phyloP scores from a whole-genome alignment of 2,113 vertebrate species.

The Nothocercus julius region DNA sequence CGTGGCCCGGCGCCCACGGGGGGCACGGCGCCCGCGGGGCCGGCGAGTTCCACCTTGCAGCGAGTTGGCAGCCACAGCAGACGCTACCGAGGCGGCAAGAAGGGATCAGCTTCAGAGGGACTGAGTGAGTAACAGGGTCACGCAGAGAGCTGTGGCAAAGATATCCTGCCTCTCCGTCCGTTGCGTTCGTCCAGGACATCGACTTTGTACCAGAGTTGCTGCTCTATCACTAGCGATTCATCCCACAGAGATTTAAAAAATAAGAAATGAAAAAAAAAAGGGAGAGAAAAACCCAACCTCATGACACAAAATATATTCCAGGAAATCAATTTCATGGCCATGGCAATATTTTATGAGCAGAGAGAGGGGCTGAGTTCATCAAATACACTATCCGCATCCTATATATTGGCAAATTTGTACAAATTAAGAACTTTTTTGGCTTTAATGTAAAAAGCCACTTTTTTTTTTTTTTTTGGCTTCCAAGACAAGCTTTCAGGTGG shows the following conservation, averaged over 20 bases:
- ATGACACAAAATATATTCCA: not conserved
- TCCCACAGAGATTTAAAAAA: not conserved
- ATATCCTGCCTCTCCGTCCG: not conserved
- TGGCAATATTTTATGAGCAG: not conserved
- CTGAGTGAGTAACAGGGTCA: not conserved
- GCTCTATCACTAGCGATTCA: not conserved
- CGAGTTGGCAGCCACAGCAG: not conserved
- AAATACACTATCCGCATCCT: not conserved
- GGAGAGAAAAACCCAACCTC: not conserved
- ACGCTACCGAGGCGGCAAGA: not conserved
- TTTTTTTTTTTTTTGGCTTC: not conserved
- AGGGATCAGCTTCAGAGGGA: not conserved
- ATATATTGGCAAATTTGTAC: not conserved
- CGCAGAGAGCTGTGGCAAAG: not conserved
- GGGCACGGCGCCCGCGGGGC: too few species aligned
- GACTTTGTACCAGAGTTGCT: not conserved
- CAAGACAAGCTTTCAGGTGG: constrained; percentile 55
- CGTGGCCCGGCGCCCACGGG: not conserved
- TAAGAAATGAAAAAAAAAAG: not conserved
- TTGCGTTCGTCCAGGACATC: accelerated
- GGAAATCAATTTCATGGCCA: not conserved
- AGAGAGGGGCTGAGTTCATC: not conserved
- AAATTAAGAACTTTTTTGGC: constrained; percentile 30
- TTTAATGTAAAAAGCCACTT: constrained; percentile 39
- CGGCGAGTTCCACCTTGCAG: not conserved